These are phyloP conservation scores for Otis tarda DNA, from an alignment of 2,113 vertebrate species.

Conservation along the genomic window DNA sequence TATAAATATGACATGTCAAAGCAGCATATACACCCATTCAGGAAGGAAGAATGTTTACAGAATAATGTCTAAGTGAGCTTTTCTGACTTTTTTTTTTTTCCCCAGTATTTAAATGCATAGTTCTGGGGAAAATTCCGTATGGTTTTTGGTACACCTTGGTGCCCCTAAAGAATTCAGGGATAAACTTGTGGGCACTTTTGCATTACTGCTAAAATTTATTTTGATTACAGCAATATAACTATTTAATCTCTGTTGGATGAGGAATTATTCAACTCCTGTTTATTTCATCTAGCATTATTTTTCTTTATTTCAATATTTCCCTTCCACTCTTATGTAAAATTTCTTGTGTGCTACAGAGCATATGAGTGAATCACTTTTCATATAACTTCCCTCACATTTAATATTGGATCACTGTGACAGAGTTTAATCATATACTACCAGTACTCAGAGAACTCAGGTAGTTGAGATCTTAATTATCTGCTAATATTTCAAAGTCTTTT, in stretches of 20 bases:
- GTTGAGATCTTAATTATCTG: neutral
- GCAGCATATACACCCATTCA: neutral
- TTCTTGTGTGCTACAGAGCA: neutral
- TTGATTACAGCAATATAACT: neutral
- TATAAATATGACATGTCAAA: neutral
- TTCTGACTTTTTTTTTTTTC: neutral
- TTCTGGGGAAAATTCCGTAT: neutral
- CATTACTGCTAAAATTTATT: neutral
- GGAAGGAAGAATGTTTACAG: neutral
- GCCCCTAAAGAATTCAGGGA: neutral
- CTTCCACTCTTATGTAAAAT: neutral
- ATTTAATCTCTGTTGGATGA: neutral
- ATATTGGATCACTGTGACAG: neutral
- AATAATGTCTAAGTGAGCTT: neutral
- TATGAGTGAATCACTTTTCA: neutral
- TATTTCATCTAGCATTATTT: neutral
- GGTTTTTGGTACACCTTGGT: neutral
- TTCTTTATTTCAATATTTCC: neutral
- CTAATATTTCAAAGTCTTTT: neutral
- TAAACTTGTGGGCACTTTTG: neutral
- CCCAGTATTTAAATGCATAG: neutral
- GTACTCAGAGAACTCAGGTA: neutral
- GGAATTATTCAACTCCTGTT: neutral
- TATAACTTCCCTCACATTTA: neutral
- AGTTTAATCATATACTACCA: neutral